phyloP scores from a whole-genome alignment of 2,113 vertebrate genomes.

The Eidolon helvum region DNA sequence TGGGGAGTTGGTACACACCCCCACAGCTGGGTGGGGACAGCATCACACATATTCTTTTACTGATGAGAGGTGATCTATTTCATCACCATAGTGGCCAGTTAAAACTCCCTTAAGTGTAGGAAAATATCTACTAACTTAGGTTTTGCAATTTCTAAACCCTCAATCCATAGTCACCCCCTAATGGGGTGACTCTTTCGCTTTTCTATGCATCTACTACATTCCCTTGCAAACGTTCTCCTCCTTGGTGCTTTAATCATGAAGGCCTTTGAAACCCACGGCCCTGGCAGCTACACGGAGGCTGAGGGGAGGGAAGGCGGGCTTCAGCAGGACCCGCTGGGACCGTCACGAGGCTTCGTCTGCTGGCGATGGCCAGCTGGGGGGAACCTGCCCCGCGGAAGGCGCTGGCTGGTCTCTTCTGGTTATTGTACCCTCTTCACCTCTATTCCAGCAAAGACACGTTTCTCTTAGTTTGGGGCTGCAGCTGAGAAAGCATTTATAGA shows the following conservation, averaged over 20 bases:
- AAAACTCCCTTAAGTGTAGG: background rate
- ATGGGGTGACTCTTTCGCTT: background rate
- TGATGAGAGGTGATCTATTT: background rate
- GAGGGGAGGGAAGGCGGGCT: background rate
- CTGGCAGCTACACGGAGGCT: background rate
- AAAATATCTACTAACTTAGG: background rate
- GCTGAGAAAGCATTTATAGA: background rate
- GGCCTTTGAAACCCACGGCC: background rate
- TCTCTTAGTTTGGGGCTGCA: background rate
- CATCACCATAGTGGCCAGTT: background rate
- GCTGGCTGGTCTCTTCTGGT: background rate
- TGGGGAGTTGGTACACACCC: background rate
- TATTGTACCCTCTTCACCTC: background rate
- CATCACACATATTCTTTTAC: background rate
- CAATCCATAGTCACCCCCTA: background rate
- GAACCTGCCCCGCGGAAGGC: background rate
- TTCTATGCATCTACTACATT: background rate
- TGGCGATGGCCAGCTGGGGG: background rate
- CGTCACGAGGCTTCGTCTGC: background rate
- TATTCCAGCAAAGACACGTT: background rate
- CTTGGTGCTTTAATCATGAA: background rate
- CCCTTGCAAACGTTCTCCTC: background rate
- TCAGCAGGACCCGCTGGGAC: rapidly evolving
- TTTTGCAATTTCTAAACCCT: background rate
- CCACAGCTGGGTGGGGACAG: no score